Conservation (phyloP, 1,140 invertebrate species). For the Chlorops oryzae region DNA sequence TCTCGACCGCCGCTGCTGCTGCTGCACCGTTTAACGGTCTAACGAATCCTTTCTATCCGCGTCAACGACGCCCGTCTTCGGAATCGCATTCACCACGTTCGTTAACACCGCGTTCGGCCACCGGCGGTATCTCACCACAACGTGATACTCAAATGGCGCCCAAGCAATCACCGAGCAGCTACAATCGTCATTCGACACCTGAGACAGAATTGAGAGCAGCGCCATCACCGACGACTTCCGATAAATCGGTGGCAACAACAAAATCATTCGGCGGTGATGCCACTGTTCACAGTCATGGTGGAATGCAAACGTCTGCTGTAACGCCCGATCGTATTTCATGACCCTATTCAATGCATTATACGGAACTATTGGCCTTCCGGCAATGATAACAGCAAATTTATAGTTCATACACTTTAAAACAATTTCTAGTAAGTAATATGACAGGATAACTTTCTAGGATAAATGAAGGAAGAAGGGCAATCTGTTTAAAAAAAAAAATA, state of each 20-base stretch:
- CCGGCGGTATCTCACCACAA: constrained; percentile 11
- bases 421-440: no score
- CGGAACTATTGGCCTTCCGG: constrained; percentile 42
- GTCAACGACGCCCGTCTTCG: constrained; percentile 42
- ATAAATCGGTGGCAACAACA: constrained; percentile 4
- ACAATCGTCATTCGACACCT: constrained; percentile 21
- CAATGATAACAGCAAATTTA: no score
- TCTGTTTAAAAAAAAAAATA: no score
- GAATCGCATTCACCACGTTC: constrained; percentile 44
- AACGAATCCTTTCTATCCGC: constrained; percentile 30
- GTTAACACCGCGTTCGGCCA: constrained; percentile 43
- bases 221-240: constrained; percentile 1
- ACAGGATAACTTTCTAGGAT: no score
- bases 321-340: constrained; percentile 44
- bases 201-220: constrained; percentile 10
- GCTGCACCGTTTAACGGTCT: constrained; percentile 33
- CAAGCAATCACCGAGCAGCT: constrained; percentile 6
- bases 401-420: no score
- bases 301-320: no score
- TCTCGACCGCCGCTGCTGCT: constrained; percentile 22
- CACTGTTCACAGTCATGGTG: no score
- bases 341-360: constrained; percentile 42
- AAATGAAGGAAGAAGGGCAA: no score
- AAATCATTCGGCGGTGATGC: no score
- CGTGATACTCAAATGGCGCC: neutral